Conservation (phyloP, 2,797 vertebrate genomes). For the Artibeus jamaicensis region DNA sequence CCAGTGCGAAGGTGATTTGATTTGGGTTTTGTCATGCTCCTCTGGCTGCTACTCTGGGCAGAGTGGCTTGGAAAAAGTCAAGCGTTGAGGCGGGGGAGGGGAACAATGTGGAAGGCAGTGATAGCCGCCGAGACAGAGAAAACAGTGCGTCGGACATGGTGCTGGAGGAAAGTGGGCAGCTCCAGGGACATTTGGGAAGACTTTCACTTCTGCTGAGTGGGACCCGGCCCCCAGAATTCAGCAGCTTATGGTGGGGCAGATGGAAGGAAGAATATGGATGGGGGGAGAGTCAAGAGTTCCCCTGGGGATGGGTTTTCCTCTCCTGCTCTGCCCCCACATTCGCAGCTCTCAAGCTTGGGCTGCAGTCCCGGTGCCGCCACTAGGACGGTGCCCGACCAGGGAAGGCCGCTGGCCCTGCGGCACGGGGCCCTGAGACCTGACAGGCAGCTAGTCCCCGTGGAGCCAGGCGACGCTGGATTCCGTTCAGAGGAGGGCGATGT, state of each 20-base stretch:
- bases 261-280: neutral
- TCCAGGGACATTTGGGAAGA: neutral
- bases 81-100: neutral
- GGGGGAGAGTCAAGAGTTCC: neutral
- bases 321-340: neutral
- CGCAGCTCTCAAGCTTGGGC: neutral
- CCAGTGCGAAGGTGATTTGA: neutral
- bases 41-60: neutral
- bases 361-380: neutral
- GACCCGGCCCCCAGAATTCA: too few species aligned
- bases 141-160: fast-evolving
- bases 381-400: fast-evolving
- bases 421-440: neutral
- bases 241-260: neutral
- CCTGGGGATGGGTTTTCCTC: neutral
- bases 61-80: neutral
- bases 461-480: neutral
- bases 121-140: neutral
- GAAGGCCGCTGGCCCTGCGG: fast-evolving
- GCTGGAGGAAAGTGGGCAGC: neutral
- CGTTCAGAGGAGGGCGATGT: neutral
- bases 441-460: neutral
- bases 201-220: neutral
- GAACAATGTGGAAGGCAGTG: neutral
- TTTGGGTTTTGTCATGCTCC: neutral